These are phyloP conservation scores for Uropsilus gracilis DNA, from an alignment of 2,113 vertebrate genomes.

Conservation along the genomic window DNA sequence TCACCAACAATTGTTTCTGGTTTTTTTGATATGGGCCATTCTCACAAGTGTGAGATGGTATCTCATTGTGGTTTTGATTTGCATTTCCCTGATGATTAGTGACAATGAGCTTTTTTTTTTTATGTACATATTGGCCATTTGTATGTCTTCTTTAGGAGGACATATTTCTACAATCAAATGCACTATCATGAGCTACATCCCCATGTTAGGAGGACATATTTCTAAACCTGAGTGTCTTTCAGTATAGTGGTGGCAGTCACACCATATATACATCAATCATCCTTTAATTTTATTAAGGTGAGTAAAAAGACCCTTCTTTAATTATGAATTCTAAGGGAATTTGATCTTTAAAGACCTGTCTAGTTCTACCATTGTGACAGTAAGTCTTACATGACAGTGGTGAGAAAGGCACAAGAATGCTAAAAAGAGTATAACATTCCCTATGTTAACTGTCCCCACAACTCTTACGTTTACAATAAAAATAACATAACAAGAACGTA, in stretches of 20 bases:
- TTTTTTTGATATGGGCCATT: no score
- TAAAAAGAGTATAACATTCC: neutral
- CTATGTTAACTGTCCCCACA: neutral
- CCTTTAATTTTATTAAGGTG: neutral
- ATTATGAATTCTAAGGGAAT: neutral
- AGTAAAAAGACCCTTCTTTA: neutral
- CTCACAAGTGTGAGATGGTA: no score
- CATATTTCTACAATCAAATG: neutral
- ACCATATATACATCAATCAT: neutral
- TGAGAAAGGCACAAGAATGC: neutral
- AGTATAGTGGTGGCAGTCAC: neutral
- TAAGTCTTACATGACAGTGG: neutral
- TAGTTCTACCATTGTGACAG: neutral
- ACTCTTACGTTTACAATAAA: neutral
- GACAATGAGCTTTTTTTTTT: no score
- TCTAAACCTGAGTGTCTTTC: neutral
- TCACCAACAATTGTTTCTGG: no score
- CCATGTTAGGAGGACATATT: neutral
- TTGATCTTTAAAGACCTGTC: neutral
- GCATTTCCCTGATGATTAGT: no score
- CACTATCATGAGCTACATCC: no score
- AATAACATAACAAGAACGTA: neutral
- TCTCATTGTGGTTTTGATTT: no score
- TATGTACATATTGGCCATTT: no score
- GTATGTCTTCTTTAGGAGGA: neutral